phyloP scores from a whole-genome alignment of 2,888 invertebrate species.

The Cloeon dipterum region DNA sequence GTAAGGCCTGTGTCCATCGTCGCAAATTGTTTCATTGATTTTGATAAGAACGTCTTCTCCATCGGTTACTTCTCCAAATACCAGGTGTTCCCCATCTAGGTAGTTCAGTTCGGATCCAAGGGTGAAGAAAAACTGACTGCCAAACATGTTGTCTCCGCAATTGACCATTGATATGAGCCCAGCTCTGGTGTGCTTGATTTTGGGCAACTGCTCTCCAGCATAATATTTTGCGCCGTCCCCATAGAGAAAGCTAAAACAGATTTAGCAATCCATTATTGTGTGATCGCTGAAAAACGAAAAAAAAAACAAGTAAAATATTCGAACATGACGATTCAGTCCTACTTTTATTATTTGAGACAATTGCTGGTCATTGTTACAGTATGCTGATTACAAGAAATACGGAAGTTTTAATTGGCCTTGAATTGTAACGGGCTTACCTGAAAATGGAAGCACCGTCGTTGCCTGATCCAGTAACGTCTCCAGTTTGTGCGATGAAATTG shows the following conservation, averaged over 20 bases:
- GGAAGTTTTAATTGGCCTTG: no score
- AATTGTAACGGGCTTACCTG: slow-evolving; percentile 33
- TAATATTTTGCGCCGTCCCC: slow-evolving; percentile 73
- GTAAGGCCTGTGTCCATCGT: slow-evolving; percentile 71
- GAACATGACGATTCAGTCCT: background rate
- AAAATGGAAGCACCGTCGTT: slow-evolving; percentile 80
- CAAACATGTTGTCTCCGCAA: slow-evolving; percentile 70
- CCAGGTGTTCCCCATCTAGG: slow-evolving; percentile 75
- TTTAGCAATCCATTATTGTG: no score
- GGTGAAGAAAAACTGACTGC: slow-evolving; percentile 92
- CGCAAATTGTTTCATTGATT: slow-evolving; percentile 86
- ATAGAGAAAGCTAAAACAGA: slow-evolving; percentile 44
- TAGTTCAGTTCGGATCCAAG: slow-evolving; percentile 69
- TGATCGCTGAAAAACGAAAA: no score
- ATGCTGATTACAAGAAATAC: no score
- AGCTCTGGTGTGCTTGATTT: slow-evolving; percentile 65
- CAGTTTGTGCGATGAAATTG: slow-evolving; percentile 92
- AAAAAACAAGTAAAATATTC: background rate
- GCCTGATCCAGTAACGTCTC: slow-evolving; percentile 83
- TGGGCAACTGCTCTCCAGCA: slow-evolving; percentile 73
- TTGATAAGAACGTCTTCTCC: slow-evolving; percentile 69
- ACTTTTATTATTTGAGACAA: background rate
- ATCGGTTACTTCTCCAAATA: slow-evolving; percentile 89
- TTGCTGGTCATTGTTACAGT: no score
- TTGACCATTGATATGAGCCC: slow-evolving; percentile 90